phyloP scores from a whole-genome alignment of 2,888 invertebrate species.

The Heteromurus nitidus region DNA sequence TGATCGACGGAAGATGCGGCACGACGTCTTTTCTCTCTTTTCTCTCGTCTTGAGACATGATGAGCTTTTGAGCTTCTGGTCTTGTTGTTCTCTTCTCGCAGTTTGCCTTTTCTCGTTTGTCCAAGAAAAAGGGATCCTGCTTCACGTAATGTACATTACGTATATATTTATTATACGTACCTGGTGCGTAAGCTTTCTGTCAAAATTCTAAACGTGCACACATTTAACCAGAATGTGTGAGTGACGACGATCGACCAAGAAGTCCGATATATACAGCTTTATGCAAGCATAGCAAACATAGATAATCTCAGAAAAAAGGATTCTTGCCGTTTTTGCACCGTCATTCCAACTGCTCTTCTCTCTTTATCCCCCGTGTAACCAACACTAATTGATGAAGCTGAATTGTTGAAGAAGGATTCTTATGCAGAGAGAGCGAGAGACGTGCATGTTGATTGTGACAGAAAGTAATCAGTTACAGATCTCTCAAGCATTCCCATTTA shows the following conservation, averaged over 20 bases:
- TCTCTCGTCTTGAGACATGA: slow-evolving; percentile 46
- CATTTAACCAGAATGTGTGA: neutral
- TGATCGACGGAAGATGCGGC: slow-evolving; percentile 64
- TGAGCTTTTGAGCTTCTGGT: slow-evolving; percentile 61
- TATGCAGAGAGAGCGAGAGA: neutral
- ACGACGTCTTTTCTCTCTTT: slow-evolving; percentile 56
- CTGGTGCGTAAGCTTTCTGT: neutral
- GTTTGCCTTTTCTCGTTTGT: slow-evolving; percentile 20
- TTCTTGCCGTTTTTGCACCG: slow-evolving; percentile 48
- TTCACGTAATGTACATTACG: neutral
- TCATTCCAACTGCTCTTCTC: slow-evolving; percentile 67
- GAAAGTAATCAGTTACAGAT: slow-evolving; percentile 50
- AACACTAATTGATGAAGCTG: slow-evolving; percentile 69
- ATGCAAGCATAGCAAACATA: slow-evolving; percentile 1
- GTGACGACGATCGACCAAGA: neutral
- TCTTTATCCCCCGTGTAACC: slow-evolving; percentile 62
- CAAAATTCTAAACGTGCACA: neutral
- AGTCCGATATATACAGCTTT: neutral
- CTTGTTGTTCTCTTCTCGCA: slow-evolving; percentile 38
- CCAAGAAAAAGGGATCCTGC: neutral
- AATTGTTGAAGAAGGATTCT: slow-evolving; percentile 40
- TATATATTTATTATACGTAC: neutral
- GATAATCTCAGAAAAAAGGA: slow-evolving; percentile 20
- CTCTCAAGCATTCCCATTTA: slow-evolving; percentile 2
- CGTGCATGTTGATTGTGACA: slow-evolving; percentile 32